phyloP scores from a whole-genome alignment of 1,140 invertebrate genomes.

The Drosophila ficusphila region DNA sequence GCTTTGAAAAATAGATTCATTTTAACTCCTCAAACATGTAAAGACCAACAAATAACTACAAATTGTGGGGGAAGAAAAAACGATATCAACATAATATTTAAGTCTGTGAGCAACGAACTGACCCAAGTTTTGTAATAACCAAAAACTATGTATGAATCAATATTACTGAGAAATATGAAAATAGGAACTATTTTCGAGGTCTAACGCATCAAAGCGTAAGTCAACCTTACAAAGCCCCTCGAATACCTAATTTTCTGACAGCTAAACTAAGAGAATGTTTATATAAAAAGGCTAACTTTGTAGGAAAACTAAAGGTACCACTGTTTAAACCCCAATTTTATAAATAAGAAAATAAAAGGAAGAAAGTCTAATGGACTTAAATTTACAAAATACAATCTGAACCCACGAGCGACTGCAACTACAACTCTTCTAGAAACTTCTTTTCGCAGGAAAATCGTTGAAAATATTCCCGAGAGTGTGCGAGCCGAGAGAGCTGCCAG shows the following conservation, averaged over 20 bases:
- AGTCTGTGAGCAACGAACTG: no score
- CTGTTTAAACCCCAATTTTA: not conserved
- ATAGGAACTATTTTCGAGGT: no score
- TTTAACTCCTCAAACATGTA: conserved; percentile 21
- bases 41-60: conserved; percentile 13
- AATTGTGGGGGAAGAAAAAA: not conserved
- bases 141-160: no score
- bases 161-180: no score
- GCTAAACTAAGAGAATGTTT: no score
- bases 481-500: not conserved
- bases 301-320: not conserved
- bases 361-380: not conserved
- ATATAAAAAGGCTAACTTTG: not conserved
- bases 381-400: conserved; percentile 16
- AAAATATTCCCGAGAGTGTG: conserved; percentile 14
- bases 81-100: not conserved
- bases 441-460: conserved; percentile 39
- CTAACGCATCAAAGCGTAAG: no score
- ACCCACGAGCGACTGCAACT: conserved; percentile 14
- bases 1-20: conserved; percentile 16
- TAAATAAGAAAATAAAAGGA: not conserved
- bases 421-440: conserved; percentile 51
- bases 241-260: no score
- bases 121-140: no score
- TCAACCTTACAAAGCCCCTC: no score